phyloP scores from a whole-genome alignment of 2,797 vertebrate species.

The Potorous gilbertii region DNA sequence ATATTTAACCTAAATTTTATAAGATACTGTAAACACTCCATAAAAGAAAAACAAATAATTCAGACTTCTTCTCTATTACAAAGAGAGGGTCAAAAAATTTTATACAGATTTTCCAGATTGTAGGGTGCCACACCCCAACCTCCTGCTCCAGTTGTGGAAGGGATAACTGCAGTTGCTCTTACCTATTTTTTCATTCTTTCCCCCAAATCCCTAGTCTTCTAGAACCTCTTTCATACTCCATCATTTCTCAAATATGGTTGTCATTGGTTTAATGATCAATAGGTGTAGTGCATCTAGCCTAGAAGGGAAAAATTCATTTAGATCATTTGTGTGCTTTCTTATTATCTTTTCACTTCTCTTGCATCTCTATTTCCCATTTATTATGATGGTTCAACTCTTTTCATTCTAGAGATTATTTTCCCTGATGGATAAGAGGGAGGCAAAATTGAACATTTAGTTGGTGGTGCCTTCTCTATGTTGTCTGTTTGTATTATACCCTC shows the following conservation, averaged over 20 bases:
- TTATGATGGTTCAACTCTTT: background rate
- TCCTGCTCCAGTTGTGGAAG: background rate
- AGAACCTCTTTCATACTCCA: background rate
- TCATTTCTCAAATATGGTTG: background rate
- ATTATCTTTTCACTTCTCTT: background rate
- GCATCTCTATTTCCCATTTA: background rate
- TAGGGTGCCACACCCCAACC: background rate
- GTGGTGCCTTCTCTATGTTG: background rate
- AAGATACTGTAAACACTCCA: background rate
- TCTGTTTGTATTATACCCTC: background rate
- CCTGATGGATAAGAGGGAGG: background rate
- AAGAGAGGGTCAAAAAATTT: background rate
- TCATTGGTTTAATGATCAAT: background rate
- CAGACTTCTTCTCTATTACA: background rate
- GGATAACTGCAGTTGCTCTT: background rate
- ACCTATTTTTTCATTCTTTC: background rate
- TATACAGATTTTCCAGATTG: background rate
- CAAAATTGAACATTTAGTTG: background rate
- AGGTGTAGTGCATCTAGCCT: background rate
- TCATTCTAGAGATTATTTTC: background rate
- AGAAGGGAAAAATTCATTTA: background rate
- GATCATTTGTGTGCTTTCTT: background rate
- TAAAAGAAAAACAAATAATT: background rate
- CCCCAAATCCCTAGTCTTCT: background rate
- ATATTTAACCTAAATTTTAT: background rate